Evolutionary conservation across 1,140 invertebrate species (phyloP).

Genomic region (Aricia agestis): DNA sequence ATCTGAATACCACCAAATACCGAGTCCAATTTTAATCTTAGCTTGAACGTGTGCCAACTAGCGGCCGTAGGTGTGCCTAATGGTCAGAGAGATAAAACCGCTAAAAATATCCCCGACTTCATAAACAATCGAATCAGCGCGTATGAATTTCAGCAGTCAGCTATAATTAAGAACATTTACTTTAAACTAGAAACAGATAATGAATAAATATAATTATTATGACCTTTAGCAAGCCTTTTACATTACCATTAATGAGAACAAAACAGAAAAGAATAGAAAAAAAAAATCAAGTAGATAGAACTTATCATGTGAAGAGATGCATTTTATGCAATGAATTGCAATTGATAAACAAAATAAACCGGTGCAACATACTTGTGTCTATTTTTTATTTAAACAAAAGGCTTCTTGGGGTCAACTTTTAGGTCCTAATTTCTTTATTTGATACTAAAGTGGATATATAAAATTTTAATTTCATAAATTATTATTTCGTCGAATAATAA

Average conservation of each 20-base stretch:
- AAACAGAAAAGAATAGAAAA: neutral
- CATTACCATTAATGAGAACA: too few species aligned
- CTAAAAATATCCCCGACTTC: conserved; percentile 59
- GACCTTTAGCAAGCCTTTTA: neutral
- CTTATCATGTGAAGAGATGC: neutral
- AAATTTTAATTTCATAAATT: neutral
- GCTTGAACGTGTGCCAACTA: conserved; percentile 62
- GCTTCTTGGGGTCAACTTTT: neutral
- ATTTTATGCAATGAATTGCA: neutral
- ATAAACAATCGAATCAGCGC: conserved; percentile 57
- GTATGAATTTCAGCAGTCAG: conserved; percentile 34
- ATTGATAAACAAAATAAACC: neutral
- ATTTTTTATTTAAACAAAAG: neutral
- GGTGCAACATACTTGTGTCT: neutral
- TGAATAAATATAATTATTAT: neutral
- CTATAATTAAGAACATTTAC: conserved; percentile 14
- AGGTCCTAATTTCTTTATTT: neutral
- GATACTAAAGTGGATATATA: neutral
- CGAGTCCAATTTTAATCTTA: conserved; percentile 63
- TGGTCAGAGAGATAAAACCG: conserved; percentile 67
- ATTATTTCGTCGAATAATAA: neutral
- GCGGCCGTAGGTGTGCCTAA: conserved; percentile 55
- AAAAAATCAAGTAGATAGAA: neutral
- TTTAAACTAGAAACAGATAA: neutral
- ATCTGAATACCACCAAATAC: conserved; percentile 19